Base-by-base conservation (phyloP, 2,888 invertebrate species). In the Oegoconia quadripuncta region DNA sequence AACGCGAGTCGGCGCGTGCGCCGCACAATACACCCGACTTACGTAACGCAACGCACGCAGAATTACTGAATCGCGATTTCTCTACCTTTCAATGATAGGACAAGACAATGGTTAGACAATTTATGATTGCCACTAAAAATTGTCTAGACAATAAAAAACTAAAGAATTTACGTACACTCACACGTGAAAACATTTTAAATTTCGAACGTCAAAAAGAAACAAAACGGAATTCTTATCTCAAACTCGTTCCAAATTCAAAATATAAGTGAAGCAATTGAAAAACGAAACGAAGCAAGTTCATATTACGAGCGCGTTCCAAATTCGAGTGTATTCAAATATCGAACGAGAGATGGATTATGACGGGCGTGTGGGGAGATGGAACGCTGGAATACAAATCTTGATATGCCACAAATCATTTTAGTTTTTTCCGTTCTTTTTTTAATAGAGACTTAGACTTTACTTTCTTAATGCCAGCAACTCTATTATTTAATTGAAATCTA, bases 191-290 rank as follows among this genome's bases (percentile, higher is more conserved):
- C 48, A 56, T 55, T 57, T 59, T 52, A 59, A 59, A 64, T 53
- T 60, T 55, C 53, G 49, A 64, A 64, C 59, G 52, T 48, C 55
- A 58, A 46, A 41, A 50, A 58, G 47, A 50, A 50, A 52, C 45
- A 52, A 59, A 66, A 68, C 59, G 49, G 50, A 62, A 63, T 60
- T 73, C 65, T 74, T 76, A 77, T 79, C 76, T 75, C 63, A 54
- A 64, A 69, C 64, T 69, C 76, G 77, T 78, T 82, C 83, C 71
- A 83, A 77, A 84, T 83, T 75, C 80, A 77, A 84, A 86, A 84
- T 80, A 76, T 79, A 71, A 82, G 80, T 82, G 82, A 80, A 81
- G 80, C 84, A 81, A 83, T 83, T 83, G 84, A 83, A 84, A 86
- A 84, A 80, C 76, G 83, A 84, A 81, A 74, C 82, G 74, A 63